Percentiles rank a stretch among this genome's conserved stretches.
These are phyloP conservation scores for Calliphora vicina DNA, from an alignment of 1,140 invertebrate species.

Conservation along the genomic window DNA sequence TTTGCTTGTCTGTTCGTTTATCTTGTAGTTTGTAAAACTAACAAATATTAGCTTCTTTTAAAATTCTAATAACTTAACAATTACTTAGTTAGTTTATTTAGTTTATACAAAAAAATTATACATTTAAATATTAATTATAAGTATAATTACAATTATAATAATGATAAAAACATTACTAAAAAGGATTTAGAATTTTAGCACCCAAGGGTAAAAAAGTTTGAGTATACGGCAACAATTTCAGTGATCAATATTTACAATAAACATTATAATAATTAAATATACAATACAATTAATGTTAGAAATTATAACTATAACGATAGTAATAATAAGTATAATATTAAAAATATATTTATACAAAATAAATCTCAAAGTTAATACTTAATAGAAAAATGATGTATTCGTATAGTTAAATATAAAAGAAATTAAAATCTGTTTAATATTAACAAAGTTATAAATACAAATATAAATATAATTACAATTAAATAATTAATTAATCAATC, in stretches of 20 bases:
- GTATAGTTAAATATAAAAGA: neutral
- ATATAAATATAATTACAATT: neutral
- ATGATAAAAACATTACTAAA: neutral
- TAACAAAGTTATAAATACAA: neutral
- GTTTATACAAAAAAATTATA: neutral
- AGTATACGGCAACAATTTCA: neutral
- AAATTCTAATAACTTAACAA: neutral
- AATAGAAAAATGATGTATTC: no score
- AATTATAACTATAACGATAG: neutral
- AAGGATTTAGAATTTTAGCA: slow-evolving; percentile 33
- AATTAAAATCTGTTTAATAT: neutral
- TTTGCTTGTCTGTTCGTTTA: neutral
- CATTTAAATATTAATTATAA: neutral
- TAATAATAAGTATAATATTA: neutral
- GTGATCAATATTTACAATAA: neutral
- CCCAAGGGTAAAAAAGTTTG: slow-evolving; percentile 20
- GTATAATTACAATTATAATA: neutral
- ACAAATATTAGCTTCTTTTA: no score
- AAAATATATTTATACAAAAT: neutral
- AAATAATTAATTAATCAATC: neutral
- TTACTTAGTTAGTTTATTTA: neutral
- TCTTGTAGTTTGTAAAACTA: neutral
- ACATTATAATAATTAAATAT: no score
- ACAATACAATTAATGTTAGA: no score
- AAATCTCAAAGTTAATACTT: no score